Conservation (phyloP, 2,888 invertebrate species). For the Didymodactylos carnosus region DNA sequence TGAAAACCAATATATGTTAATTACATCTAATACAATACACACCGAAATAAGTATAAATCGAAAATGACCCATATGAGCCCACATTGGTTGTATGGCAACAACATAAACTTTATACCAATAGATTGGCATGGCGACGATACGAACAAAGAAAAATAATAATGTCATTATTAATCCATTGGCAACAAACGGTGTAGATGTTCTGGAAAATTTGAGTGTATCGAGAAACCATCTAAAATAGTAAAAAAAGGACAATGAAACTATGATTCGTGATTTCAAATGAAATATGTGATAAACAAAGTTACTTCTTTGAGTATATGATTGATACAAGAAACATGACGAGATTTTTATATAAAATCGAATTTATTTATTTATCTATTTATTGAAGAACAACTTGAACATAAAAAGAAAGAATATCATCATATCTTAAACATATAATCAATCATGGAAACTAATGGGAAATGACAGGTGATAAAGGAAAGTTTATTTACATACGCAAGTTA, state of each 20-base stretch:
- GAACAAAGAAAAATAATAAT: conserved; percentile 25
- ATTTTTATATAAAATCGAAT: no score
- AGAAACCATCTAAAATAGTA: conserved; percentile 30
- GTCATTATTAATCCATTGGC: conserved; percentile 29
- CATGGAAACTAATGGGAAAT: no score
- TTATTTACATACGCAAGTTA: no score
- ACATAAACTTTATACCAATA: conserved; percentile 29
- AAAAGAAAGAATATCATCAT: no score
- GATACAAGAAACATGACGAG: no score
- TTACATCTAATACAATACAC: conserved; percentile 25
- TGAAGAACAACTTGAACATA: no score
- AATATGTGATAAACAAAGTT: no score
- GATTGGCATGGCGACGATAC: conserved; percentile 26
- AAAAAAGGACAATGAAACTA: not conserved
- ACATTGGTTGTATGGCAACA: conserved; percentile 24
- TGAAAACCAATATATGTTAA: conserved; percentile 28
- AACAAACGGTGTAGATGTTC: conserved; percentile 21
- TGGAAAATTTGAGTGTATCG: conserved; percentile 22
- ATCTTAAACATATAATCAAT: no score
- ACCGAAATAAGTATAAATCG: conserved; percentile 25
- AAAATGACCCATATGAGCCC: conserved; percentile 24
- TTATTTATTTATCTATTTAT: no score
- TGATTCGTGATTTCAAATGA: no score
- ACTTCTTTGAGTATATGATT: no score
- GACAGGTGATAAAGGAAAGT: no score